Base-by-base conservation (phyloP, 2,888 invertebrate species). In the Spisula solida region DNA sequence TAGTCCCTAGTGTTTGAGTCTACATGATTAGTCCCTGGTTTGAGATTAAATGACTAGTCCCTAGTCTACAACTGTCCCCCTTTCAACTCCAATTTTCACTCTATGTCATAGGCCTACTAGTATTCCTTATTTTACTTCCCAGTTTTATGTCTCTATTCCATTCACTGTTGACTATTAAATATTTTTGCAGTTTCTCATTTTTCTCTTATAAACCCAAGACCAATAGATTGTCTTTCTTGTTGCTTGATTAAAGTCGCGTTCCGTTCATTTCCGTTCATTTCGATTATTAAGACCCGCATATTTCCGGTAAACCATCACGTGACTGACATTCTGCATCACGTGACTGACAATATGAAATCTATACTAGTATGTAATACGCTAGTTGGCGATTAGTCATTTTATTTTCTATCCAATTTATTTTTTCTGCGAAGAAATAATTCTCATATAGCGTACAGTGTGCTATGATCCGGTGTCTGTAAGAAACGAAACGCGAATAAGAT, bases 201-300 rank as follows among this genome's bases (percentile, higher is more conserved):
- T 41, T 41, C 41, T 41, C 8, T 41, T 41, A 2, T 66, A 66
- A 66, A 25, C 25, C 60, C 20, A n/a, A 4, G 10, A 25, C 8
- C 60, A 25, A 10, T n/a, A 10, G n/a, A 6, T 66, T 25, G 0
- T 5, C 60, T 1, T 66, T 25, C 60, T 66, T 66, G 12, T 66
- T 66, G 20, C 60, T 75, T 34, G 29, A 75, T 75, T 75, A 25
- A 14, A 31, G 16, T 34, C 31, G 18, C 75, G 31, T 34, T 75
- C 34, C 75, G 29, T 31, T 75, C 75, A 75, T 75, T 75, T 75
- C 34, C 75, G 75, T 34, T 75, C 75, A 1, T 34, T 75, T 75
- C 75, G n/a, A 31, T 75, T 14, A 34, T 75, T 34, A 75, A 29
- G 75, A 75, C 34, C 75, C 31, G 75, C 75, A 75, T 75, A 16